Evolutionary conservation across 2,797 vertebrate genomes (phyloP).

Genomic region (Heterohyrax brucei): DNA sequence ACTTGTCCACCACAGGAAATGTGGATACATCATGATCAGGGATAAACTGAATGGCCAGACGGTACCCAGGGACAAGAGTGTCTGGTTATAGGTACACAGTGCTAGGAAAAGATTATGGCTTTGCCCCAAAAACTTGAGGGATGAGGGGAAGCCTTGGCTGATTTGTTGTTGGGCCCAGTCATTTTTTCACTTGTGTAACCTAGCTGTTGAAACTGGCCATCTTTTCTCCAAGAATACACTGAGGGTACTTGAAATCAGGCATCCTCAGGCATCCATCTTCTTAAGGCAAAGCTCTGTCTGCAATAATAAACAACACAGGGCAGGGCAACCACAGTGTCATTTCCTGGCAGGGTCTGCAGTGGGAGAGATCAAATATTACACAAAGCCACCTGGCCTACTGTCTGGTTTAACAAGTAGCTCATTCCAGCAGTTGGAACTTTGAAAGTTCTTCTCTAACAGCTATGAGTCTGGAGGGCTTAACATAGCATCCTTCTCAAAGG

Average conservation of each 20-base stretch:
- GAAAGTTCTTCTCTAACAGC: not conserved
- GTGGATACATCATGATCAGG: not conserved
- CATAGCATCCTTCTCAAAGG: not conserved
- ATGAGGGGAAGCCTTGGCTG: not conserved
- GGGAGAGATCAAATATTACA: slow-evolving; percentile 15
- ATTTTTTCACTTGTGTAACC: slow-evolving; percentile 39
- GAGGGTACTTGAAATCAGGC: not conserved
- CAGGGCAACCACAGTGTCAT: not conserved
- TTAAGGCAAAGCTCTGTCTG: slow-evolving; percentile 15
- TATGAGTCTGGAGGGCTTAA: not conserved
- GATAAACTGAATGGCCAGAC: not conserved
- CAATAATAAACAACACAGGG: slow-evolving; percentile 1
- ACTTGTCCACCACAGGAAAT: not conserved
- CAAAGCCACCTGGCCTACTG: not conserved
- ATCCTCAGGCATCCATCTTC: not conserved
- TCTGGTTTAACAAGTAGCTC: not conserved
- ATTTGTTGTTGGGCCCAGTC: not conserved
- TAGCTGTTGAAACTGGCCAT: not conserved
- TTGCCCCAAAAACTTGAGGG: slow-evolving; percentile 31
- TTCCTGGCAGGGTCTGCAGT: not conserved
- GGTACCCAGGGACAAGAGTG: not conserved
- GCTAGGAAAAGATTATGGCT: not conserved
- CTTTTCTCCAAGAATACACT: not conserved
- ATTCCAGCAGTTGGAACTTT: not conserved
- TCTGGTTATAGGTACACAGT: not conserved